Percentiles rank a stretch among this genome's conserved stretches.
These are phyloP conservation scores for Microtus ochrogaster DNA, from an alignment of 2,113 vertebrate genomes.

Conservation along the genomic window DNA sequence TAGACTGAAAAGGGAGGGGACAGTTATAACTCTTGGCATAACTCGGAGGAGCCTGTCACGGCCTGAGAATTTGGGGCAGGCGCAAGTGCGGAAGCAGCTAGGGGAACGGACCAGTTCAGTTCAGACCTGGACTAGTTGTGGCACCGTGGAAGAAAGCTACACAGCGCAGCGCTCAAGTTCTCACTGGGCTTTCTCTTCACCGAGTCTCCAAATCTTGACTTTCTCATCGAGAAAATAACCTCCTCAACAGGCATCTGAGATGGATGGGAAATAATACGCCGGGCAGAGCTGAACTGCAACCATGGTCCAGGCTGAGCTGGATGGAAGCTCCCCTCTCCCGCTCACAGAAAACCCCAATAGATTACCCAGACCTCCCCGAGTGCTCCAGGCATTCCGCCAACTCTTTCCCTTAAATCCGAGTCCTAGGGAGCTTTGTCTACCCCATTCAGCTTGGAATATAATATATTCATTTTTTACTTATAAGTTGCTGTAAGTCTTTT, in stretches of 20 bases:
- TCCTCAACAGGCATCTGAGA: no score
- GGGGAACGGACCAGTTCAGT: neutral
- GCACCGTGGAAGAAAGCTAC: neutral
- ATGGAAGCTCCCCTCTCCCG: accelerated
- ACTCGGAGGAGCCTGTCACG: neutral
- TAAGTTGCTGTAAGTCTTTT: neutral
- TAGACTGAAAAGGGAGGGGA: neutral
- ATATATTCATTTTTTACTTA: neutral
- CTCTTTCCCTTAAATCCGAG: neutral
- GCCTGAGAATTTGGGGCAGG: neutral
- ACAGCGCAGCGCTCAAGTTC: neutral
- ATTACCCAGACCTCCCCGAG: neutral
- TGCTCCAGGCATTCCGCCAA: neutral
- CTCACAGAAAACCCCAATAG: neutral
- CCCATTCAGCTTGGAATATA: neutral
- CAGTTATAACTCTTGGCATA: neutral
- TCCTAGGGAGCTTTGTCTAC: neutral
- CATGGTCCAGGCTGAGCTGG: neutral
- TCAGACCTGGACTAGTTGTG: neutral
- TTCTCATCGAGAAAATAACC: neutral
- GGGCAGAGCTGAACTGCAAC: accelerated
- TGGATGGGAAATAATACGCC: neutral
- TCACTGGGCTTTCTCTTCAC: neutral
- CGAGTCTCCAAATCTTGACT: neutral
- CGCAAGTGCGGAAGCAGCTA: neutral